Evolutionary conservation across 2,888 invertebrate species (phyloP), one percentile per base, ranked within the genome.

Genomic region (Oligia strigilis): DNA sequence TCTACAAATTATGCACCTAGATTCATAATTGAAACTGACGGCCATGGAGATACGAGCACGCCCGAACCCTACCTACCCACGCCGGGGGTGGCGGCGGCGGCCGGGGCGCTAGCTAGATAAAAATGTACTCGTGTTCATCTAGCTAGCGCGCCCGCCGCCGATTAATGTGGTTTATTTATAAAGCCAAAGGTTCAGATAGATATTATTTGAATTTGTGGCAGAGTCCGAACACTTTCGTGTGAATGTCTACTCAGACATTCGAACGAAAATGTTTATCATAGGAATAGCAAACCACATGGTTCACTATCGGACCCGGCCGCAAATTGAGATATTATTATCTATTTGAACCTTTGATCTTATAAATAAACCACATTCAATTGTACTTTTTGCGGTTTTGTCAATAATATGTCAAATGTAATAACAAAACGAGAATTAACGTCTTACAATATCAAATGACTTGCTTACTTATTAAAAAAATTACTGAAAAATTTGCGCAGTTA

Each of bases 1-100:
- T 29, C 8, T 64, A 76, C 55, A 64, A 66, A 62, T 58, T 66
- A 85, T 85, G 75, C 85, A 81, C 55, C 72, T 49, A 75, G 72
- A 73, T 73, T 49, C 46, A 76, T 74, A 70, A 72, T 69, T 75
- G 64, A 72, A 65, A 74, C 46, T 65, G 58, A 65, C 40, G 11
- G 55, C n/a, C 14, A n/a, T 36, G 55, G 62, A 43, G 49, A 72
- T 62, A 58, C 23, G 62, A 46, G 17, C 23, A 72, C 65, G 14
- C 66, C 65, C 62, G 49, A 66, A 58, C 17, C 40, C 29, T 49
- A 67, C 40, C 29, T 49, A 67, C 62, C 43, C 70, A n/a, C 6
- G n/a, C 19, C 6, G 14, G 43, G 23, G 29, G 49, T 11, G 14
- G 29, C 14, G 52, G 58, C 19, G 52, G 17, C 29, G 55, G 43